Evolutionary conservation across 2,888 invertebrate genomes (phyloP).

Genomic region (Dolichomitus sp.): DNA sequence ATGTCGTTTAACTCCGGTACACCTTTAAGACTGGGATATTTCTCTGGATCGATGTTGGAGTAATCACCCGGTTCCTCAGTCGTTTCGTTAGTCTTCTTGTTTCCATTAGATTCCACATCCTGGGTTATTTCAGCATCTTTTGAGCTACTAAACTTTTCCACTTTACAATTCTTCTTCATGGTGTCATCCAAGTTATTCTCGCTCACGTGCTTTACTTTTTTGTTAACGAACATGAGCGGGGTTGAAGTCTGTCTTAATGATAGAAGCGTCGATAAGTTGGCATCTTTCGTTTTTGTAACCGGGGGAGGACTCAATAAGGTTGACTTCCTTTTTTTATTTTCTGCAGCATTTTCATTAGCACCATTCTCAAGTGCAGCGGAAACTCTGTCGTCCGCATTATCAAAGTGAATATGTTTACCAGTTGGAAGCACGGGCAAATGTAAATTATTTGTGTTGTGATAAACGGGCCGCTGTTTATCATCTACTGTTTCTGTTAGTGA

Average conservation of each 20-base stretch:
- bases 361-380: not conserved
- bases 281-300: not conserved
- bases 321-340: not conserved
- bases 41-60: conserved; percentile 44
- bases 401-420: conserved; percentile 55
- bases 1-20: conserved; percentile 70
- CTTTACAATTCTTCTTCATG: not conserved
- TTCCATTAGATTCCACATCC: not conserved
- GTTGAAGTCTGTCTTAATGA: conserved; percentile 38
- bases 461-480: too few relatives aligned
- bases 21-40: conserved; percentile 55
- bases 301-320: not conserved
- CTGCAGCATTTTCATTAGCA: not conserved
- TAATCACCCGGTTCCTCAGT: conserved; percentile 39
- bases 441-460: conserved; percentile 58
- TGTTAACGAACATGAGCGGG: conserved; percentile 38
- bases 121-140: not conserved
- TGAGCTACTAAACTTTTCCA: not conserved
- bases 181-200: not conserved
- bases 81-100: not conserved
- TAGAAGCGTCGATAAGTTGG: conserved; percentile 40
- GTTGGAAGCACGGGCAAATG: conserved; percentile 9
- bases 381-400: not conserved
- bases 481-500: conserved; percentile 31
- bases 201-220: conserved; percentile 24